Percentiles rank a stretch among this genome's conserved stretches.
phyloP scores from a whole-genome alignment of 1,140 invertebrate species.

The Odontomachus brunneus region DNA sequence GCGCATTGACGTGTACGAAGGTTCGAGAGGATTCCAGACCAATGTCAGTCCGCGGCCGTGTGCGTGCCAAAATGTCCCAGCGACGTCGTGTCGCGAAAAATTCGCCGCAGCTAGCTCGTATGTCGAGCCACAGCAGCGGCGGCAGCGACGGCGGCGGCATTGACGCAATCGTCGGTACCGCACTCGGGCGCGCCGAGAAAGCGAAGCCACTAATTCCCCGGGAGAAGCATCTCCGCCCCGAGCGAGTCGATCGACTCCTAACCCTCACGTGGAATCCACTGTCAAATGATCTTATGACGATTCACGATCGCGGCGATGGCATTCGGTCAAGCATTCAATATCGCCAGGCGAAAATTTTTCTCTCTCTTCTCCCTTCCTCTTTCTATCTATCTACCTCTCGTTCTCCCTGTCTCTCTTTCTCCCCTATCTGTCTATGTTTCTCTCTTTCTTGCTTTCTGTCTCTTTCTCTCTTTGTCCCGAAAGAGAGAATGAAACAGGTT shows the following conservation, averaged over 20 bases:
- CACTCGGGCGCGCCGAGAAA: neutral
- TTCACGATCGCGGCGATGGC: neutral
- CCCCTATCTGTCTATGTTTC: neutral
- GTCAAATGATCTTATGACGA: constrained; percentile 49
- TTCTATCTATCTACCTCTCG: neutral
- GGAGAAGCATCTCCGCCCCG: constrained; percentile 8
- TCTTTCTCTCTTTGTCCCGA: neutral
- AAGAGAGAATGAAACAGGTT: neutral
- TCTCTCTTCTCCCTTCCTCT: neutral
- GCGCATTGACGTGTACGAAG: constrained; percentile 34
- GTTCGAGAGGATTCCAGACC: constrained; percentile 66
- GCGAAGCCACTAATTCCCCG: neutral
- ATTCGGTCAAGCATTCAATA: neutral
- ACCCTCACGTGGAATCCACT: constrained; percentile 64
- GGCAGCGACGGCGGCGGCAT: neutral
- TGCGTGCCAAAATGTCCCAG: constrained; percentile 69
- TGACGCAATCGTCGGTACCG: neutral
- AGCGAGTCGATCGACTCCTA: constrained; percentile 47
- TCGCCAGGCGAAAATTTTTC: neutral
- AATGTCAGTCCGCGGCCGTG: constrained; percentile 65
- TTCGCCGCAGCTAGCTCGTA: too few species aligned
- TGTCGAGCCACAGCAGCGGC: too few species aligned
- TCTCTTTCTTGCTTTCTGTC: neutral
- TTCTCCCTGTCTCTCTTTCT: neutral
- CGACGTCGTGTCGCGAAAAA: constrained; percentile 15